A percentile compares a stretch with the other conserved stretches of the same genome.
phyloP scores from a whole-genome alignment of 2,113 vertebrate genomes.

The Pitta sordida region DNA sequence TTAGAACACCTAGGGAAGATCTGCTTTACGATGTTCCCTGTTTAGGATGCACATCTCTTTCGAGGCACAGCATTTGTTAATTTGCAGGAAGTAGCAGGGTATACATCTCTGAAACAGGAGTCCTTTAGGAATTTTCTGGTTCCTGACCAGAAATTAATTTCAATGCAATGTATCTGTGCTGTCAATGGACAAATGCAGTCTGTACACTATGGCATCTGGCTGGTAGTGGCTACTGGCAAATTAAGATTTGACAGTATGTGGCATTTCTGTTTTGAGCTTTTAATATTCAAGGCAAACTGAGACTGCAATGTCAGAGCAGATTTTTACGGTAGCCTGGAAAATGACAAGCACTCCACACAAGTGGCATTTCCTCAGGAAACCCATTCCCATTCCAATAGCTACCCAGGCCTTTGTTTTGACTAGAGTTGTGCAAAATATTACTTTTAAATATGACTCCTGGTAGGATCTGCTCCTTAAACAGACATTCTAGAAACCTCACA shows the following conservation, averaged over 20 bases:
- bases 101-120: neutral
- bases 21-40: neutral
- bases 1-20: neutral
- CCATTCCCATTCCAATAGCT: neutral
- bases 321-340: neutral
- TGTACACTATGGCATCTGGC: neutral
- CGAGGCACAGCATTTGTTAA: neutral
- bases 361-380: constrained; percentile 55
- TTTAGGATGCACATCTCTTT: neutral
- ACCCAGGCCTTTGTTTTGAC: constrained; percentile 12
- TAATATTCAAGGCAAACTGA: neutral
- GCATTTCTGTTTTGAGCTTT: neutral
- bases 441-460: neutral
- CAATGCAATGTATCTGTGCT: neutral
- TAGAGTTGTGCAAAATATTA: neutral
- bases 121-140: neutral
- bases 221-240: neutral
- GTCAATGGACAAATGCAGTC: neutral
- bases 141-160: neutral
- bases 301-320: neutral
- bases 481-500: neutral
- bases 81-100: neutral
- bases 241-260: neutral
- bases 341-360: neutral
- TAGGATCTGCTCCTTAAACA: neutral